Evolutionary conservation across 1,140 invertebrate species (phyloP).

Genomic region (Drosophila lini): DNA sequence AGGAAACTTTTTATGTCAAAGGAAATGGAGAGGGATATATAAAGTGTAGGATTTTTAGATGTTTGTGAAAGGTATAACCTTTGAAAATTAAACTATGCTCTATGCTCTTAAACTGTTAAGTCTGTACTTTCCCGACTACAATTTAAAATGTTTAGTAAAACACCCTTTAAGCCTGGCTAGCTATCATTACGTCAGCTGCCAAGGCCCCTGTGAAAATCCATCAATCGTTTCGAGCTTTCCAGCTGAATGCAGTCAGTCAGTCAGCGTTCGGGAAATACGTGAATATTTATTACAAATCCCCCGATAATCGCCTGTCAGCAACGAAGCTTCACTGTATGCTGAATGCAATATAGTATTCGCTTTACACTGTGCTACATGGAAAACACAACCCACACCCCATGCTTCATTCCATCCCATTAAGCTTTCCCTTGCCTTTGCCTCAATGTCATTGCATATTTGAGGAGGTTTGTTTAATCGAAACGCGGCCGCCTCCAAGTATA

Average conservation of each 20-base stretch:
- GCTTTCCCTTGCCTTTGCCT: conserved; percentile 60
- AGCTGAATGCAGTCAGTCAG: conserved; percentile 2
- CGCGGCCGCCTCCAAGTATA: conserved; percentile 35
- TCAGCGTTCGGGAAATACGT: neutral
- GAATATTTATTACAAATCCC: conserved; percentile 13
- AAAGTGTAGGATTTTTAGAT: too few species aligned
- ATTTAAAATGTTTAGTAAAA: neutral
- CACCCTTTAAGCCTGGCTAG: neutral
- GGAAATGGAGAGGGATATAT: neutral
- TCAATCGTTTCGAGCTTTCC: conserved; percentile 2
- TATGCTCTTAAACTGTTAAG: too few species aligned
- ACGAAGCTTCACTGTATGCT: conserved; percentile 7
- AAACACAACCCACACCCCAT: neutral
- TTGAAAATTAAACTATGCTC: neutral
- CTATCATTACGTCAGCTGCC: conserved; percentile 1
- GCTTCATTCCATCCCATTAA: conserved; percentile 1
- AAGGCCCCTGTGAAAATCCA: neutral
- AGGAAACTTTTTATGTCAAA: neutral
- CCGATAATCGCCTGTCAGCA: conserved; percentile 7
- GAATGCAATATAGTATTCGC: conserved; percentile 37
- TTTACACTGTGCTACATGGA: conserved; percentile 2
- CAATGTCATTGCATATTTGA: conserved; percentile 80
- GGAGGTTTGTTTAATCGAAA: conserved; percentile 78
- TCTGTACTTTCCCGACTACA: too few species aligned
- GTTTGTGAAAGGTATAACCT: neutral